phyloP scores from a whole-genome alignment of 2,113 vertebrate species.

The Myrmophylax atrothorax region DNA sequence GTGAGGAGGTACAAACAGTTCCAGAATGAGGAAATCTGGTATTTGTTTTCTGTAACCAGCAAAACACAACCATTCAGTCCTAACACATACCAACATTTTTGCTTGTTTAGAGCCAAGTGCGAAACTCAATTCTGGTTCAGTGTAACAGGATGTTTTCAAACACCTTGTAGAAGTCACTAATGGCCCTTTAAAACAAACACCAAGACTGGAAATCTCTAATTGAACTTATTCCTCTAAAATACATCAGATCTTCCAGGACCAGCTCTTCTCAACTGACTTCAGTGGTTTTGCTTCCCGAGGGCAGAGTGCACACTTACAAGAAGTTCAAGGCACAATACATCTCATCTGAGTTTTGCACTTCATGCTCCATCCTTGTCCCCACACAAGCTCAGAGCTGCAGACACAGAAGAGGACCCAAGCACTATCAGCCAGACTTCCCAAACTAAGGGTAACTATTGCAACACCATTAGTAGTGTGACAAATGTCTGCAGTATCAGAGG shows the following conservation, averaged over 20 bases:
- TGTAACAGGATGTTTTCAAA: background rate
- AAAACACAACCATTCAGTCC: background rate
- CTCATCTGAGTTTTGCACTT: background rate
- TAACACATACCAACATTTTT: background rate
- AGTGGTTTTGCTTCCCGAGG: background rate
- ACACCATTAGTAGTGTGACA: accelerated
- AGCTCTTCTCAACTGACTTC: background rate
- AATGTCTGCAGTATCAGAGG: background rate
- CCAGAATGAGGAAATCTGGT: background rate
- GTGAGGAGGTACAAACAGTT: background rate
- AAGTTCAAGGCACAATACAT: background rate
- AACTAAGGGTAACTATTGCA: background rate
- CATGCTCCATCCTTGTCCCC: background rate
- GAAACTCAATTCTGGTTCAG: background rate
- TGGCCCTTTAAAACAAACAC: background rate
- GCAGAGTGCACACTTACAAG: background rate
- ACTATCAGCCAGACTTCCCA: background rate
- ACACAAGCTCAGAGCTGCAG: background rate
- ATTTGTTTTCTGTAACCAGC: background rate
- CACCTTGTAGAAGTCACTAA: background rate
- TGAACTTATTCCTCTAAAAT: background rate
- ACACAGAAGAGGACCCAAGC: background rate
- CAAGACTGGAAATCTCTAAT: background rate
- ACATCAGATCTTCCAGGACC: background rate
- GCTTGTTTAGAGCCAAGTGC: background rate